Evolutionary conservation across 2,797 vertebrate genomes (phyloP).

Genomic region (Acridotheres tristis): DNA sequence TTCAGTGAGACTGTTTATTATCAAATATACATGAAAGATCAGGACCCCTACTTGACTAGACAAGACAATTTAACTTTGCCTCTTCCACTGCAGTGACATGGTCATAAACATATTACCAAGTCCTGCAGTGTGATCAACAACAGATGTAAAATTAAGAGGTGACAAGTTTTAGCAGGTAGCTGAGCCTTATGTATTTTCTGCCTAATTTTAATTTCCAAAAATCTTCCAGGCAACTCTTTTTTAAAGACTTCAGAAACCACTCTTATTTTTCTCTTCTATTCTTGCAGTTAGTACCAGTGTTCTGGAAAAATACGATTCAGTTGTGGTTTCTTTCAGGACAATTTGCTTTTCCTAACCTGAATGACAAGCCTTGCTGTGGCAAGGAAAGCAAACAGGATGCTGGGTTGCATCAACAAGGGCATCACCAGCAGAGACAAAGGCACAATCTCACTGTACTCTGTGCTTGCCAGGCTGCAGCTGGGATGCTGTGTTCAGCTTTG

Average conservation of each 20-base stretch:
- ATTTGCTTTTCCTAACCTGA: neutral
- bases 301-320: neutral
- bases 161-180: constrained; percentile 72
- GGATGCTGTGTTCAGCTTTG: neutral
- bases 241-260: constrained; percentile 28
- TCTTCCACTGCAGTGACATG: constrained; percentile 48
- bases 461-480: neutral
- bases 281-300: neutral
- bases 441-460: neutral
- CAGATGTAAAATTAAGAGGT: constrained; percentile 71
- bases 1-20: constrained; percentile 69
- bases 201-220: constrained; percentile 63
- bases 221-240: constrained; percentile 25
- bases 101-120: constrained; percentile 70
- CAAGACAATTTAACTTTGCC: constrained; percentile 56
- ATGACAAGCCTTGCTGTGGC: neutral
- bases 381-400: neutral
- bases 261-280: neutral
- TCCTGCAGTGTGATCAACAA: constrained; percentile 67
- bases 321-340: neutral
- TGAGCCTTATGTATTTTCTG: constrained; percentile 51
- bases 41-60: constrained; percentile 58
- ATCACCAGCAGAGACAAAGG: neutral
- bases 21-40: constrained; percentile 74
- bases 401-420: neutral